A percentile compares a stretch with the other conserved stretches of the same genome.
These are phyloP conservation scores for Noctuana brunneofusca DNA, from an alignment of 2,888 invertebrate species.

Conservation along the genomic window DNA sequence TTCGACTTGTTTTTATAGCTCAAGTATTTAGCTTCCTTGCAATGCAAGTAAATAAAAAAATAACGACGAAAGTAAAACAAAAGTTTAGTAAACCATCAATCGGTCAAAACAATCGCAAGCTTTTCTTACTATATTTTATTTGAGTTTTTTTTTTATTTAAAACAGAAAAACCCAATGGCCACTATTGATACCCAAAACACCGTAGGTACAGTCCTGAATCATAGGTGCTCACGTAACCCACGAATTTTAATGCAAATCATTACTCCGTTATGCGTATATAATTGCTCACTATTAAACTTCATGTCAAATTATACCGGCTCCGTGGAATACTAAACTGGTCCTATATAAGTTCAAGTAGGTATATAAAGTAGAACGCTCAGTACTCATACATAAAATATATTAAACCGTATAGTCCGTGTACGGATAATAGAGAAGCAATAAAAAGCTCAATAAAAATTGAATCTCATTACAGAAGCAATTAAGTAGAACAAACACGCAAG, in stretches of 20 bases:
- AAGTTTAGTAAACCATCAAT: background rate
- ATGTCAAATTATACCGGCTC: conserved; percentile 32
- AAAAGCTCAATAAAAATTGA: conserved; percentile 46
- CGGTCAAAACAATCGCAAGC: no score
- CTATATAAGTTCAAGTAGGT: conserved; percentile 18
- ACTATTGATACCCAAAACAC: background rate
- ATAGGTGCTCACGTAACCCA: conserved; percentile 29
- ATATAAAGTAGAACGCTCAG: conserved; percentile 12
- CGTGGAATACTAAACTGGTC: conserved; percentile 24
- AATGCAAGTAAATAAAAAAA: background rate
- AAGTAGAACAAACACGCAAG: conserved; percentile 56
- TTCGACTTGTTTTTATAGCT: conserved; percentile 30
- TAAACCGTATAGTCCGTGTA: background rate
- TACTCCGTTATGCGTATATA: conserved; percentile 30
- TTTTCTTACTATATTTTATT: no score
- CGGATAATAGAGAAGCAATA: conserved; percentile 35
- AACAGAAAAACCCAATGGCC: background rate
- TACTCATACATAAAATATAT: background rate
- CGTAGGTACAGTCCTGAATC: background rate
- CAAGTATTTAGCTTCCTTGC: background rate
- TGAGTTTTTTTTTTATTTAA: no score
- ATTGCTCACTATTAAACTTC: conserved; percentile 35
- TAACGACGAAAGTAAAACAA: background rate
- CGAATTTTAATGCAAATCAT: conserved; percentile 36
- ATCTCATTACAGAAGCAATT: conserved; percentile 52